A percentile compares a stretch with the other conserved stretches of the same genome.
Conservation (phyloP, 1,140 invertebrate genomes). For the Drepana arcuata region DNA sequence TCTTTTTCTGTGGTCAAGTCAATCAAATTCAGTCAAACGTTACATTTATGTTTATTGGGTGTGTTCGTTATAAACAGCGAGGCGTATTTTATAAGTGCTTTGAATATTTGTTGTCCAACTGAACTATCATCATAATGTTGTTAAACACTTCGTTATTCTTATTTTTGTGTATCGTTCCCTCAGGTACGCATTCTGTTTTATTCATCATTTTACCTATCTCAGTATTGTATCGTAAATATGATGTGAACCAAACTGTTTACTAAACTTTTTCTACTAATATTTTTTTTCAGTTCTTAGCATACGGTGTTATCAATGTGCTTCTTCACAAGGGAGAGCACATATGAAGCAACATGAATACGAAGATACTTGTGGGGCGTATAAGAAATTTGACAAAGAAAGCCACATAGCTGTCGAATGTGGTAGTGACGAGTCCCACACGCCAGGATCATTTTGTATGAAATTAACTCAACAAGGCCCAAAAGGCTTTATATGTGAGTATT, state of each 20-base stretch:
- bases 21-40: no score
- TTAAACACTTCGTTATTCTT: slow-evolving; percentile 1
- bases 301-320: slow-evolving; percentile 91
- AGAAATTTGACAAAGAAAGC: slow-evolving; percentile 82
- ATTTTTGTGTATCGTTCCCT: slow-evolving; percentile 4
- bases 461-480: slow-evolving; percentile 89
- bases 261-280: slow-evolving; percentile 4
- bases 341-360: no score
- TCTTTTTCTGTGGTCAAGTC: no score
- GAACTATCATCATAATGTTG: slow-evolving; percentile 4
- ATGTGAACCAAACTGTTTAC: no score
- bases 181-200: slow-evolving; percentile 1
- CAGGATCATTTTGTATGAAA: slow-evolving; percentile 95
- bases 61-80: no score
- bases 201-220: not conserved
- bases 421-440: slow-evolving; percentile 89
- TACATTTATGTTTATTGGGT: no score
- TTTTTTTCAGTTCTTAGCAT: slow-evolving; percentile 75
- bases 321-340: slow-evolving; percentile 81
- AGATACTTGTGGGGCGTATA: slow-evolving; percentile 92
- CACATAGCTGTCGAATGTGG: slow-evolving; percentile 91
- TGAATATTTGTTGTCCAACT: not conserved
- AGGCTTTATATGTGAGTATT: slow-evolving; percentile 90
- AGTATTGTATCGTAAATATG: no score
- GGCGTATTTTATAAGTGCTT: no score